Conservation (phyloP, 2,888 invertebrate genomes). For the Macrosoma leucophasiata region DNA sequence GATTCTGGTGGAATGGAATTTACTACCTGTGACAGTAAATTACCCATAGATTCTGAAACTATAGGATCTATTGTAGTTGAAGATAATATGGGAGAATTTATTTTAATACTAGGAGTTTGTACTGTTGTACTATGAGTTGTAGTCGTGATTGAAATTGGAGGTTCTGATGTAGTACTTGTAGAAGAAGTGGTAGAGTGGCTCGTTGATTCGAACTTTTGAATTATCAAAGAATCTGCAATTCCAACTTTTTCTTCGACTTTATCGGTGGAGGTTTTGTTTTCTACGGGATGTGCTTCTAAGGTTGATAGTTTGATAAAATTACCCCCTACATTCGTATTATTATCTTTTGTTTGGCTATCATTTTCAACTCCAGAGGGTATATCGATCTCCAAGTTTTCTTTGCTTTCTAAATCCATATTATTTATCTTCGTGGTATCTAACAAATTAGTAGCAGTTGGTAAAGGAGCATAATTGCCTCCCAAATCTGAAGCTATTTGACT, state of each 20-base stretch:
- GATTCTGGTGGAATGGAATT: constrained; percentile 46
- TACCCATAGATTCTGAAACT: constrained; percentile 64
- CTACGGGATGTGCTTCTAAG: constrained; percentile 48
- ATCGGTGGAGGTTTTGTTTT: constrained; percentile 19
- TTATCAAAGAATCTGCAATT: too few species aligned
- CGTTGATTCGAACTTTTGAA: constrained; percentile 15
- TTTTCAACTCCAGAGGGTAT: constrained; percentile 43
- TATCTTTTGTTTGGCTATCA: constrained; percentile 28
- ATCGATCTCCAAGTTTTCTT: constrained; percentile 59
- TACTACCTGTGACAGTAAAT: constrained; percentile 67
- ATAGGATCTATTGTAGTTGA: constrained; percentile 53
- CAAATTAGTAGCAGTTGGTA: constrained; percentile 51
- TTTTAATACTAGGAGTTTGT: too few species aligned
- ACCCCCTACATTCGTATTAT: constrained; percentile 31
- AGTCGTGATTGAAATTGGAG: constrained; percentile 26
- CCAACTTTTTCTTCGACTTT: constrained; percentile 4
- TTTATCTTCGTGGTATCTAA: constrained; percentile 45
- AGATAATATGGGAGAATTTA: too few species aligned
- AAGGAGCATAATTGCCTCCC: constrained; percentile 49
- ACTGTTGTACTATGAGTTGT: constrained; percentile 15
- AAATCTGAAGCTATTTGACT: constrained; percentile 71
- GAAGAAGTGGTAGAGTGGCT: constrained; percentile 23
- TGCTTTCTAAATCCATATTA: constrained; percentile 52
- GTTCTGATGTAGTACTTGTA: constrained; percentile 16
- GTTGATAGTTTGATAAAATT: constrained; percentile 62